A percentile compares a stretch with the other conserved stretches of the same genome.
phyloP scores from a whole-genome alignment of 1,140 invertebrate genomes.

The Yoshiicerus persimilis region DNA sequence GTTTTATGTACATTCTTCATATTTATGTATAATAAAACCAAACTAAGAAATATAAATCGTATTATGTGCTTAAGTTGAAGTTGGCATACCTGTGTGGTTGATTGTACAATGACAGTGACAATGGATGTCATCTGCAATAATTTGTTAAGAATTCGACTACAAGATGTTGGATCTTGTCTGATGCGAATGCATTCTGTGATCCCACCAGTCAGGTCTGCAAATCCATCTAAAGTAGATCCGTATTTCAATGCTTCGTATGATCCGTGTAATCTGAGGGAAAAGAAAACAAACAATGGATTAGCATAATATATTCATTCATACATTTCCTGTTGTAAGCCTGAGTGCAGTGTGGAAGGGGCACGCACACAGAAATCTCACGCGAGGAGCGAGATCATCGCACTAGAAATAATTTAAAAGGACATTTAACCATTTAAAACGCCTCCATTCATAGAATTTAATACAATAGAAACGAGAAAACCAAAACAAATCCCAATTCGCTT shows the following conservation, averaged over 20 bases:
- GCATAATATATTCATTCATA: neutral
- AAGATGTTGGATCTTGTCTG: slow-evolving; percentile 66
- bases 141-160: slow-evolving; percentile 67
- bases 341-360: neutral
- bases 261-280: slow-evolving; percentile 77
- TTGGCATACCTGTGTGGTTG: slow-evolving; percentile 53
- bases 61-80: neutral
- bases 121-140: slow-evolving; percentile 81
- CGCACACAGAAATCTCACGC: neutral
- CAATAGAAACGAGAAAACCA: neutral
- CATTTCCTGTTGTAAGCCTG: neutral
- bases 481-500: neutral
- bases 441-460: neutral
- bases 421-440: slow-evolving; percentile 6
- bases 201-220: slow-evolving; percentile 85
- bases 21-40: neutral
- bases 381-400: neutral
- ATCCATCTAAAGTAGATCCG: slow-evolving; percentile 79
- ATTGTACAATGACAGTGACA: slow-evolving; percentile 73
- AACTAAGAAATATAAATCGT: neutral
- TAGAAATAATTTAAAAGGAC: slow-evolving; percentile 1
- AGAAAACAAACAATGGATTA: slow-evolving; percentile 19
- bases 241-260: slow-evolving; percentile 97
- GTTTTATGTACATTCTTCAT: neutral
- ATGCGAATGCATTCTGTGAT: slow-evolving; percentile 80